Conservation (phyloP, 2,113 vertebrate genomes). For the Sander vitreus region DNA sequence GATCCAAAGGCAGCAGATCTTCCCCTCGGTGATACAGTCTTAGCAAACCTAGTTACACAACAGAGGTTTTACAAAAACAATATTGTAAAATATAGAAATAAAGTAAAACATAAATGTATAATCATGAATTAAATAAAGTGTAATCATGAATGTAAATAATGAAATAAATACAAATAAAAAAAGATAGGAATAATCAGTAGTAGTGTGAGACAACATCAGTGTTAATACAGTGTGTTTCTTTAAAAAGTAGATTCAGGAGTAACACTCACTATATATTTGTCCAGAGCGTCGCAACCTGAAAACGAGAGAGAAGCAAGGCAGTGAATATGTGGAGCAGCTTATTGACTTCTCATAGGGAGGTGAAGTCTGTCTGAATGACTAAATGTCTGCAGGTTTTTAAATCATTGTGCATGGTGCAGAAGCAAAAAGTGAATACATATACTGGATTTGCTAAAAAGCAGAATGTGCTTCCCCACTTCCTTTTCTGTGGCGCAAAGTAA, state of each 20-base stretch:
- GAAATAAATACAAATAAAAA: no score
- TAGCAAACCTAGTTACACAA: background rate
- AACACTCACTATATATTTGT: rapidly evolving
- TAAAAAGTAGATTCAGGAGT: background rate
- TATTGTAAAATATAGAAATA: background rate
- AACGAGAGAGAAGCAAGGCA: background rate
- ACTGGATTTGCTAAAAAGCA: no score
- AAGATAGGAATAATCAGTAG: background rate
- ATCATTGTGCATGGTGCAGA: no score
- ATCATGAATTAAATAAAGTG: background rate
- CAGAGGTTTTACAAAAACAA: background rate
- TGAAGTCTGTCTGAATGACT: background rate
- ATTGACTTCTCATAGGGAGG: background rate
- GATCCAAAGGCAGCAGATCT: background rate
- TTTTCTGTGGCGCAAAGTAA: no score
- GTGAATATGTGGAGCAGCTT: conserved; percentile 12
- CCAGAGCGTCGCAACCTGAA: background rate
- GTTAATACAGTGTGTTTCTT: background rate
- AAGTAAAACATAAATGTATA: background rate
- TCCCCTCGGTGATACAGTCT: background rate
- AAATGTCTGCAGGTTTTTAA: no score
- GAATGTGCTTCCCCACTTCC: no score
- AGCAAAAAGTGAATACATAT: no score
- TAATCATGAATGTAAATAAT: no score
- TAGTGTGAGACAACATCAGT: background rate